A percentile compares a stretch with the other conserved stretches of the same genome.
These are phyloP conservation scores for Dasysyrphus albostriatus DNA, from an alignment of 2,888 invertebrate species.

Conservation along the genomic window DNA sequence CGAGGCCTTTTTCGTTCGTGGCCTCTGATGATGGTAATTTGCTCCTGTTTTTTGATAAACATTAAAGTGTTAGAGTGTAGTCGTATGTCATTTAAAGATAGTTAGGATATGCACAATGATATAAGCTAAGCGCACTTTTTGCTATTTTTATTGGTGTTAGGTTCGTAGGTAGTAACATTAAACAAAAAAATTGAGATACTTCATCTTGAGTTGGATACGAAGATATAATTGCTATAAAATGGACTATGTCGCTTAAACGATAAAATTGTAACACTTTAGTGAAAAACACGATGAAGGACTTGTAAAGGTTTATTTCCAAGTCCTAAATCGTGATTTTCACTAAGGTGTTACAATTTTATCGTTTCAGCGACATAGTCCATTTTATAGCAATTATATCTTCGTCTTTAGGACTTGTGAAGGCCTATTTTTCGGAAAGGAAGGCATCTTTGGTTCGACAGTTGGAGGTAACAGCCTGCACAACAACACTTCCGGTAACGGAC, in stretches of 20 bases:
- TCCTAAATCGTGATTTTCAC: too few relatives aligned
- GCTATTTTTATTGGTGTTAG: neutral
- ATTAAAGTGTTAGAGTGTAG: slow-evolving; percentile 39
- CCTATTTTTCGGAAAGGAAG: too few relatives aligned
- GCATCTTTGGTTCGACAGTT: too few relatives aligned
- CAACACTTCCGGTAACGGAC: too few relatives aligned
- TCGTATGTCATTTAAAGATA: slow-evolving; percentile 44
- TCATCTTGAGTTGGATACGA: neutral
- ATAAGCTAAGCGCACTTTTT: neutral
- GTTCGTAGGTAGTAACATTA: neutral
- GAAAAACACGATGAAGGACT: too few relatives aligned
- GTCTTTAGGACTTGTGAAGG: too few relatives aligned
- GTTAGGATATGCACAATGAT: neutral
- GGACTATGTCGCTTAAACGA: neutral
- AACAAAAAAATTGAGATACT: neutral
- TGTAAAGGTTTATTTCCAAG: too few relatives aligned
- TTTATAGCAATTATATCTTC: neutral
- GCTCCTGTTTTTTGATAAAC: slow-evolving; percentile 65
- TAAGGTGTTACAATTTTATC: neutral
- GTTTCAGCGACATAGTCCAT: neutral
- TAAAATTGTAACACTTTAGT: neutral
- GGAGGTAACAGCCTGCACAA: too few relatives aligned
- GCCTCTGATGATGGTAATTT: slow-evolving; percentile 53
- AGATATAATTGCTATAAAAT: neutral
- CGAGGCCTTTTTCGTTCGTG: slow-evolving; percentile 22